Evolutionary conservation across 1,140 invertebrate species (phyloP), one percentile per base, ranked within the genome.

Genomic region (Antheraea mylitta): DNA sequence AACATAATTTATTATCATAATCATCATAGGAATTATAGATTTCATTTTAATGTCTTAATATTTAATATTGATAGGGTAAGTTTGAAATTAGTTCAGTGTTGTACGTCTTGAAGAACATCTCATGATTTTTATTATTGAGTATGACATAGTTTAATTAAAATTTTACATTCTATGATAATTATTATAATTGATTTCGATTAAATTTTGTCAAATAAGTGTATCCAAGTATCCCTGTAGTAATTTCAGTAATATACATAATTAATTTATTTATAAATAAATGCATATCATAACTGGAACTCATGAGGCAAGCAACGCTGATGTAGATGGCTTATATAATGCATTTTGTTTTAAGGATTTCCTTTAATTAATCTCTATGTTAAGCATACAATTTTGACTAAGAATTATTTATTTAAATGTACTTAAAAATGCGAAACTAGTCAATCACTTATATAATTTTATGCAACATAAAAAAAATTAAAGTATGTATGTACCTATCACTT

Each of bases 401-500:
- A 76, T 58, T 86, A 83, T 82, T 88, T 81, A 89, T 90, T 92
- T 92, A 92, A 92, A 91, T 89, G 30, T 61, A 61, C 30, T 30
- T 30, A 61, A 30, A 61, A 92, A 91, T 87, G 91, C 86, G 87
- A 84, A 89, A 90, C 91, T 92, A 93, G 91, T 92, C 91, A 93
- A 91, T 92, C 91, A 93, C 85, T 91, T 91, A 90, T 91, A 90
- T 90, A 88, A 89, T 89, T 89, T 92, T 93, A 91, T 88, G 90
- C 90, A 92, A 92, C 86, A 87, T 88, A 90, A 92, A 90, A 85
- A 53, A 53, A 53, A 74, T 84, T 83, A 86, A 90, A 85, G 86
- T 89, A 85, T 64, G 36, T 71, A 72, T 71, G 86, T 89, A 84
- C 63, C 37, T 71, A 74, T 71, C 76, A 76, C 68, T 79, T 89